Evolutionary conservation across 2,888 invertebrate genomes (phyloP).

Genomic region (Dyspetes luteomarginatus): DNA sequence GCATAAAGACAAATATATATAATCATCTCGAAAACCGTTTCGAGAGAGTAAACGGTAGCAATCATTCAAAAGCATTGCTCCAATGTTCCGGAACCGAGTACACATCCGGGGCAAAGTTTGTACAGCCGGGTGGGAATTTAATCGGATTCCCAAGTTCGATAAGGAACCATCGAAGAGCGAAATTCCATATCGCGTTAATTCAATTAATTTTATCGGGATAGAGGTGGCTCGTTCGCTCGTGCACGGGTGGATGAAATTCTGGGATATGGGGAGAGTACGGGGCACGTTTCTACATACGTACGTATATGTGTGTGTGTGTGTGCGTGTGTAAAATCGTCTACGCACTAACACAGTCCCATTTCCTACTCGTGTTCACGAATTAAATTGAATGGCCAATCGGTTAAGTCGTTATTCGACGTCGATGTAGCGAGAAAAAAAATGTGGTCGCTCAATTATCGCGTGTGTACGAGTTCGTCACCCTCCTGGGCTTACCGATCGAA

Average conservation of each 20-base stretch:
- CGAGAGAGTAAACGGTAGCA: neutral
- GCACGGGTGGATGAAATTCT: slow-evolving; percentile 29
- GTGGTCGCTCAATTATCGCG: slow-evolving; percentile 58
- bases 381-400: slow-evolving; percentile 54
- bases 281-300: neutral
- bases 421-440: slow-evolving; percentile 50
- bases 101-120: slow-evolving; percentile 10
- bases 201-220: slow-evolving; percentile 56
- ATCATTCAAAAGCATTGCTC: slow-evolving; percentile 17
- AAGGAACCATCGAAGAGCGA: slow-evolving; percentile 36
- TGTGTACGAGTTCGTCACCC: slow-evolving; percentile 25
- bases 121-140: slow-evolving; percentile 12
- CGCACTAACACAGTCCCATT: neutral
- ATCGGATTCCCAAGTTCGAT: slow-evolving; percentile 54
- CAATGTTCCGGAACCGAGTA: slow-evolving; percentile 6
- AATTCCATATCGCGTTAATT: slow-evolving; percentile 55
- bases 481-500: slow-evolving; percentile 27
- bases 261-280: neutral
- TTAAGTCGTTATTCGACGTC: slow-evolving; percentile 56
- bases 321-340: neutral
- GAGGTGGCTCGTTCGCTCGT: neutral
- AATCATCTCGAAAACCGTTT: neutral
- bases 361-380: slow-evolving; percentile 31
- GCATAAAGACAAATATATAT: neutral
- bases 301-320: neutral